phyloP scores from a whole-genome alignment of 2,797 vertebrate species.

The Psittacula echo region DNA sequence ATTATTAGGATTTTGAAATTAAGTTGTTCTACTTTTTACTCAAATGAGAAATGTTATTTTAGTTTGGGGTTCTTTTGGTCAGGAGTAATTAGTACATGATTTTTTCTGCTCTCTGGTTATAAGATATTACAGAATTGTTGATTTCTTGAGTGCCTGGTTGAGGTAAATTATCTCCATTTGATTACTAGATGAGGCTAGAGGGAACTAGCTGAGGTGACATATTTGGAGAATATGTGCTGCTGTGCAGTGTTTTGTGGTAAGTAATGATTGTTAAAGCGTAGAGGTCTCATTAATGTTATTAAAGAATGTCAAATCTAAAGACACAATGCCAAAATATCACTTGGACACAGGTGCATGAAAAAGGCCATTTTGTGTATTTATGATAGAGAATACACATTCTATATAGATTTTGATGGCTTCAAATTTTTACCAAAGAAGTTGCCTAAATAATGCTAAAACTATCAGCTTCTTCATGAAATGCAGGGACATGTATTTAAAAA shows the following conservation, averaged over 20 bases:
- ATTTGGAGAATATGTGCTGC: constrained; percentile 6
- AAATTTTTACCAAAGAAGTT: not conserved
- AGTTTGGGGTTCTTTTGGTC: not conserved
- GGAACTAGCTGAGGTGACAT: constrained; percentile 17
- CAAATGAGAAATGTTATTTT: not conserved
- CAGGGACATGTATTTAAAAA: not conserved
- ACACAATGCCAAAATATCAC: not conserved
- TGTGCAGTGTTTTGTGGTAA: constrained; percentile 9
- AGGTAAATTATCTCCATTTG: constrained; percentile 32
- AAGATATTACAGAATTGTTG: not conserved
- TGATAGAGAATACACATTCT: not conserved
- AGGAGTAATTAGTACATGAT: not conserved
- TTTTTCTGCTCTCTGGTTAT: not conserved
- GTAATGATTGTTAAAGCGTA: not conserved
- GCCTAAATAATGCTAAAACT: not conserved
- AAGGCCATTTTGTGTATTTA: not conserved
- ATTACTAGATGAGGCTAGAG: constrained; percentile 43
- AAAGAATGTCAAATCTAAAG: not conserved
- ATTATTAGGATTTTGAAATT: not conserved
- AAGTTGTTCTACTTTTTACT: not conserved
- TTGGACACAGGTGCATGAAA: not conserved
- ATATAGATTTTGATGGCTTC: not conserved
- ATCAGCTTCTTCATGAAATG: not conserved
- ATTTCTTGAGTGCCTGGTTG: not conserved
- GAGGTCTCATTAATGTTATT: not conserved